Conservation (phyloP, 2,888 invertebrate genomes). For the Sicus ferrugineus region DNA sequence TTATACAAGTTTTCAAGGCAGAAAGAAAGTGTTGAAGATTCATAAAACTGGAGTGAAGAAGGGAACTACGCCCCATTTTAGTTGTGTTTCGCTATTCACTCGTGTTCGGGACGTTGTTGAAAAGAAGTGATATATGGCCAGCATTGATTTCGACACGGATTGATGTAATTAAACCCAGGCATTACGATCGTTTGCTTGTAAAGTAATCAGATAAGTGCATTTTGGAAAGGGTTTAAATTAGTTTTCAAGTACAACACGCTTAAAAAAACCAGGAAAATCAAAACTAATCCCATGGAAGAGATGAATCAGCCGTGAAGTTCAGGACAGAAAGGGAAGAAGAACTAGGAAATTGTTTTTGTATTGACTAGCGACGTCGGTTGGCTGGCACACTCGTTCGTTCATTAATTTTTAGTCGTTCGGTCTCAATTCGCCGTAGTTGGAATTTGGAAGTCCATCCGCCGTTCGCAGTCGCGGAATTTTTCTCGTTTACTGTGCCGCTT, state of each 20-base stretch:
- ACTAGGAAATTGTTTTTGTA: slow-evolving; percentile 8
- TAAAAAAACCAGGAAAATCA: slow-evolving; percentile 21
- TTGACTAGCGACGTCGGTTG: slow-evolving; percentile 11
- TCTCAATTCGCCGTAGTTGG: slow-evolving; percentile 36
- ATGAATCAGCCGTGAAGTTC: too few relatives aligned
- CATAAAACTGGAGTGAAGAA: not conserved
- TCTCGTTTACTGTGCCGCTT: not conserved
- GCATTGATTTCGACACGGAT: slow-evolving; percentile 30
- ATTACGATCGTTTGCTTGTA: slow-evolving; percentile 8
- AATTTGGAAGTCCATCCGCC: slow-evolving; percentile 29
- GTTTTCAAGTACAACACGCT: slow-evolving; percentile 5
- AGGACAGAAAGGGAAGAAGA: slow-evolving; percentile 19
- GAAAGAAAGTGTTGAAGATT: not conserved
- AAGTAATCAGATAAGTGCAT: slow-evolving; percentile 23
- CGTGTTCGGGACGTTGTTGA: slow-evolving; percentile 20
- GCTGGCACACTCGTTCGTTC: slow-evolving; percentile 1
- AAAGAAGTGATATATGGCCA: not conserved
- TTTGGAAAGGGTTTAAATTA: slow-evolving; percentile 15
- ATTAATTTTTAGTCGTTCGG: slow-evolving; percentile 21
- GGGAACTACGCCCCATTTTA: slow-evolving; percentile 3
- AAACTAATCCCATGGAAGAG: slow-evolving; percentile 16
- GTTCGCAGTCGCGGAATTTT: slow-evolving; percentile 29
- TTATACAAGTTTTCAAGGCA: slow-evolving; percentile 1
- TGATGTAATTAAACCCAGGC: slow-evolving; percentile 22
- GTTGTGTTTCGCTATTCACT: not conserved